Evolutionary conservation across 2,113 vertebrate species (phyloP).

Genomic region (Merops nubicus): DNA sequence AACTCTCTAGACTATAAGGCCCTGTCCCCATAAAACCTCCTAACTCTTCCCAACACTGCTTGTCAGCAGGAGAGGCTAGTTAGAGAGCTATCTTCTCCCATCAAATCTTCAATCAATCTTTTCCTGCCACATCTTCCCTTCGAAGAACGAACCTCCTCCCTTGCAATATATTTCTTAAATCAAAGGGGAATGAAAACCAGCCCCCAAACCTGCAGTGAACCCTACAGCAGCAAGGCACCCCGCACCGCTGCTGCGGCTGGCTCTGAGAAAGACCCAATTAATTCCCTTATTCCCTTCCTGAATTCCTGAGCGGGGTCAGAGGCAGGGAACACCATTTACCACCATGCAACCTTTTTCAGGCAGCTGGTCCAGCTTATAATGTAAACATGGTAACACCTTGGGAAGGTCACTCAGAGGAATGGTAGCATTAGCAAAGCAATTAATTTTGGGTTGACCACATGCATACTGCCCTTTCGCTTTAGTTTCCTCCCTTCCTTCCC

Average conservation of each 20-base stretch:
- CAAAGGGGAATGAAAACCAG: background rate
- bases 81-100: background rate
- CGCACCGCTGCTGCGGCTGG: background rate
- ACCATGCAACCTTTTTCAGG: background rate
- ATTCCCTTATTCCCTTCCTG: background rate
- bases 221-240: background rate
- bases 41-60: background rate
- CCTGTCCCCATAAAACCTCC: slow-evolving; percentile 6
- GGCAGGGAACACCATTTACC: background rate
- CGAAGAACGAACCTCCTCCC: background rate
- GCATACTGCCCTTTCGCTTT: background rate
- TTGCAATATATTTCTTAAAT: background rate
- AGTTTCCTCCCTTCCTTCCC: background rate
- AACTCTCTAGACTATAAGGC: background rate
- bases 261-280: background rate
- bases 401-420: slow-evolving; percentile 23
- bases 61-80: background rate
- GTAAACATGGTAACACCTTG: slow-evolving; percentile 40
- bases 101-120: background rate
- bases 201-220: background rate
- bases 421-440: slow-evolving; percentile 17
- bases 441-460: background rate
- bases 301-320: slow-evolving; percentile 23
- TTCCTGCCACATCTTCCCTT: background rate
- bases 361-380: slow-evolving; percentile 20